These are phyloP conservation scores for Salvelinus fontinalis DNA, from an alignment of 2,113 vertebrate species.

Conservation along the genomic window DNA sequence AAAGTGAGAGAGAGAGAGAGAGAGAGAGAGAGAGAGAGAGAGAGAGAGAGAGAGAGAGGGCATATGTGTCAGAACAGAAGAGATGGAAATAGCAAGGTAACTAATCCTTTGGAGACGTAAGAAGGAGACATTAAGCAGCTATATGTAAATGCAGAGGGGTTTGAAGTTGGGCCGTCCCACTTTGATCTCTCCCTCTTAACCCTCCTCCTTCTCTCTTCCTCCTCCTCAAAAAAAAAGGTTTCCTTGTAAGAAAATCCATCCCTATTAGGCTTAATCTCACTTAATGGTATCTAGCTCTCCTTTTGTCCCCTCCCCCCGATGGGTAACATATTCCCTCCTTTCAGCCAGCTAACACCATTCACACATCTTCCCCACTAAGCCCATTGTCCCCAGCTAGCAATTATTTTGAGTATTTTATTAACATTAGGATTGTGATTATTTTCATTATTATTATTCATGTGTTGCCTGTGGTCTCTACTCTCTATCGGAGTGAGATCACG, in stretches of 20 bases:
- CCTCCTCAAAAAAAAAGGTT: conserved; percentile 35
- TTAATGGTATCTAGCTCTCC: conserved; percentile 77
- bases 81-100: conserved; percentile 66
- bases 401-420: conserved; percentile 79
- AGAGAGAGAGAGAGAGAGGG: conserved; percentile 3
- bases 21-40: not conserved
- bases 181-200: conserved; percentile 71
- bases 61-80: conserved; percentile 43
- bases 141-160: conserved; percentile 76
- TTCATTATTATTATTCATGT: conserved; percentile 74
- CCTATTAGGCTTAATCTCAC: conserved; percentile 80
- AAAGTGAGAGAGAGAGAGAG: conserved; percentile 24
- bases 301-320: conserved; percentile 68
- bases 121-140: conserved; percentile 72
- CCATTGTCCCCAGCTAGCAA: conserved; percentile 68
- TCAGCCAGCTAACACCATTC: conserved; percentile 65
- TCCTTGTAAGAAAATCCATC: conserved; percentile 74
- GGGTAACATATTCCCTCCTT: conserved; percentile 74
- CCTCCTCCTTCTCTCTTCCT: conserved; percentile 40
- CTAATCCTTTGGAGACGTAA: conserved; percentile 62
- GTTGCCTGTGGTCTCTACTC: conserved; percentile 30
- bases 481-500: not conserved
- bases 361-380: conserved; percentile 72
- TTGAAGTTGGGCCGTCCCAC: conserved; percentile 63
- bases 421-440: conserved; percentile 80